Evolutionary conservation across 2,797 vertebrate species (phyloP).

Genomic region (Crocidura indochinensis): DNA sequence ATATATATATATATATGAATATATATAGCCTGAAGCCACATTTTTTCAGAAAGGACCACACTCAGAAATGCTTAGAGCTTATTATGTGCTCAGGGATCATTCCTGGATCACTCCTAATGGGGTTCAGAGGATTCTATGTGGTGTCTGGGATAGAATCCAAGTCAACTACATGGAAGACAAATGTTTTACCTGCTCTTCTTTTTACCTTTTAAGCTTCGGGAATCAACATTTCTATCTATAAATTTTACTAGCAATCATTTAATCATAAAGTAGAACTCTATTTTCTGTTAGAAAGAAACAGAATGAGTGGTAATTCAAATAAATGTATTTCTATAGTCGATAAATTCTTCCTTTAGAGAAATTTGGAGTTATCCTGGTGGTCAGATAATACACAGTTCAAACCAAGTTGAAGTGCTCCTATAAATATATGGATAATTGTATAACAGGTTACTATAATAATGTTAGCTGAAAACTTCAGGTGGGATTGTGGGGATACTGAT

Average conservation of each 20-base stretch:
- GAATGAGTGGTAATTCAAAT: not conserved
- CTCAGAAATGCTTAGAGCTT: no score
- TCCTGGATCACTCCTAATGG: no score
- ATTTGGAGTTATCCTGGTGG: not conserved
- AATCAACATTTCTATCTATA: conserved; percentile 12
- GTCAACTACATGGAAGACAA: no score
- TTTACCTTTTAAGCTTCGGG: not conserved
- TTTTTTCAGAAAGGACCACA: no score
- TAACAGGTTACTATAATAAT: not conserved
- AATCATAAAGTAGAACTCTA: not conserved
- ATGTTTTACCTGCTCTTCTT: no score
- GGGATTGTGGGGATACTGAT: not conserved
- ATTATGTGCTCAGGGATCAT: no score
- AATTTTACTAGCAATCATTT: conserved; percentile 31
- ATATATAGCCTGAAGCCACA: not conserved
- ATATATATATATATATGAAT: no score
- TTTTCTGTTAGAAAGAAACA: no score
- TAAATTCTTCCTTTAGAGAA: not conserved
- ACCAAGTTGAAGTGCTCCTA: not conserved
- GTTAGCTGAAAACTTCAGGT: not conserved
- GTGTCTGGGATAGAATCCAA: no score
- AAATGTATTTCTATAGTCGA: not conserved
- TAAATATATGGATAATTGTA: not conserved
- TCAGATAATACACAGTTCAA: conserved; percentile 23
- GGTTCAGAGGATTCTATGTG: no score